These are phyloP conservation scores for Acrobasis suavella DNA, from an alignment of 2,888 invertebrate genomes.

Conservation along the genomic window DNA sequence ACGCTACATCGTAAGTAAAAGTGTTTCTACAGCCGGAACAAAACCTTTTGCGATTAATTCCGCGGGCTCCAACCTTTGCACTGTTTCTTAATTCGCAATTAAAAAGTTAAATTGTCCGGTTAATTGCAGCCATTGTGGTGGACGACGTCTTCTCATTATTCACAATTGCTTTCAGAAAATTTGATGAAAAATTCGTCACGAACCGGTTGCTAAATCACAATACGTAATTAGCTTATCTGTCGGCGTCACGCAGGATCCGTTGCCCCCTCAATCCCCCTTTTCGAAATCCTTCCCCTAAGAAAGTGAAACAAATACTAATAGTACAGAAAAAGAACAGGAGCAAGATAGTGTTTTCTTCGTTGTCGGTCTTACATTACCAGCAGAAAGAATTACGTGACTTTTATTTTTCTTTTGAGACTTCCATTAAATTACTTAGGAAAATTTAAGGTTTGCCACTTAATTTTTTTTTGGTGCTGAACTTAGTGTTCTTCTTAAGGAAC, in stretches of 20 bases:
- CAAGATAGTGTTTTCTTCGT: too few species aligned
- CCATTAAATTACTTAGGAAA: too few species aligned
- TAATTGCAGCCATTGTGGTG: conserved; percentile 75
- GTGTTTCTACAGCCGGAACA: conserved; percentile 17
- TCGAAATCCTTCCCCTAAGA: background rate
- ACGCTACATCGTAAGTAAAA: background rate
- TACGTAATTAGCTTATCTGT: conserved; percentile 79
- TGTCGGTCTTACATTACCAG: too few species aligned
- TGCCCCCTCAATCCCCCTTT: conserved; percentile 1
- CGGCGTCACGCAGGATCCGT: conserved; percentile 59
- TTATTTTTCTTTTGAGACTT: too few species aligned
- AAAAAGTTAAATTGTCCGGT: conserved; percentile 79
- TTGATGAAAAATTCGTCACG: conserved; percentile 64
- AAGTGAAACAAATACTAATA: background rate
- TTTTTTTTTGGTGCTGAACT: too few species aligned
- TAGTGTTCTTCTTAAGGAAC: too few species aligned
- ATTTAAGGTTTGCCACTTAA: too few species aligned
- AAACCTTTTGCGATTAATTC: conserved; percentile 60
- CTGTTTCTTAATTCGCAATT: conserved; percentile 76
- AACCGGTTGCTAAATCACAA: conserved; percentile 69
- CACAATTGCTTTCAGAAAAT: conserved; percentile 63
- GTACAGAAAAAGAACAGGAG: too few species aligned
- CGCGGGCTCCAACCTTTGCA: conserved; percentile 65
- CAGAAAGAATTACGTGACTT: too few species aligned
- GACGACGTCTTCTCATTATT: conserved; percentile 68